phyloP scores from a whole-genome alignment of 1,140 invertebrate species.

The roundworm (Caenorhabditis elegans) region DNA sequence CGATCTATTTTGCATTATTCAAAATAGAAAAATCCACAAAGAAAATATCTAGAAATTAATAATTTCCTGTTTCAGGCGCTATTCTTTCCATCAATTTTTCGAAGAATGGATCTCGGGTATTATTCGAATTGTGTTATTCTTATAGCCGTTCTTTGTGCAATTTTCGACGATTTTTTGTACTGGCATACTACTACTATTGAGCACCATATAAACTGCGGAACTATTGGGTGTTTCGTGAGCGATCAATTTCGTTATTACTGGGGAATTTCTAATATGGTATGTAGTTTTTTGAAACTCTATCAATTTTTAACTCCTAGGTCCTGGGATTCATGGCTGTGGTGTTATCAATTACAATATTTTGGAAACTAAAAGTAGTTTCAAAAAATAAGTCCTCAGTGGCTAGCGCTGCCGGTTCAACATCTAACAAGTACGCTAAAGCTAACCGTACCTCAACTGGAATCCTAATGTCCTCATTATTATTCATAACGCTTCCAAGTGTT shows the following conservation, averaged over 20 bases:
- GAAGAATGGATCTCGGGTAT: neutral
- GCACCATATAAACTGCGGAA: neutral
- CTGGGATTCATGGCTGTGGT: neutral
- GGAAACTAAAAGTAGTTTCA: neutral
- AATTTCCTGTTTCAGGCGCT: conserved; percentile 16
- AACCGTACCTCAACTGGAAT: neutral
- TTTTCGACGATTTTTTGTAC: neutral
- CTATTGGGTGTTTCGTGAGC: conserved; percentile 8
- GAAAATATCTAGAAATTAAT: no score
- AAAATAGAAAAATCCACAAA: no score
- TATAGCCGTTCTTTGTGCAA: neutral
- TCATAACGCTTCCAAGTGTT: neutral
- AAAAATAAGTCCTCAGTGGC: neutral
- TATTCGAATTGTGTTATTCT: neutral
- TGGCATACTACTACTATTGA: neutral
- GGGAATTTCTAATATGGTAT: conserved; percentile 10
- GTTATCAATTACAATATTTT: neutral
- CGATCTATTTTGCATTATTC: no score
- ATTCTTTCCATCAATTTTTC: neutral
- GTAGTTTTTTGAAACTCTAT: neutral
- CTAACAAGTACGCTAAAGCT: neutral
- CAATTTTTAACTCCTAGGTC: no score
- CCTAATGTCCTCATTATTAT: neutral
- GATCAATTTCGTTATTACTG: neutral
- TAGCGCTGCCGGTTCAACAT: neutral